Base-by-base conservation (phyloP, 2,888 invertebrate species). In the Idaea straminata region DNA sequence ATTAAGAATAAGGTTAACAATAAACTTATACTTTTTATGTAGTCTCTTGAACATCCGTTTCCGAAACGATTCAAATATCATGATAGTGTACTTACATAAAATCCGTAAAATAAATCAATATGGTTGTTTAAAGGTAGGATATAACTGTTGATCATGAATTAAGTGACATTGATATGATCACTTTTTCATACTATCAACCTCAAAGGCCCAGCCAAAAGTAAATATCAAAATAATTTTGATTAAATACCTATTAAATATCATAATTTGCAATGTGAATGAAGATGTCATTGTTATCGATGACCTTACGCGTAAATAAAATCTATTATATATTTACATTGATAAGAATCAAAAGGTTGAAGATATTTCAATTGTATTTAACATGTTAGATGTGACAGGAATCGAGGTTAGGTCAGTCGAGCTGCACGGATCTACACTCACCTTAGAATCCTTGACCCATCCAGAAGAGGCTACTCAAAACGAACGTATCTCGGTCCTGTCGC, bases 361-460 rank as follows among this genome's bases (percentile, higher is more conserved):
- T 71, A 69, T 74, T 67, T 71, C 74, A 74, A 72, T 81, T 85
- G 83, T 86, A 85, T 89, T 87, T 84, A 86, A 83, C 85, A 86
- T 82, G 84, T 83, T 82, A 82, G 83, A 84, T 72, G 75, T 81
- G 81, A 79, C 83, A 84, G 78, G 82, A 81, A 82, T 80, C 91
- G 89, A 91, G 91, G 91, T 84, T 89, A 89, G 88, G 87, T 87
- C 86, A 81, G 78, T 80, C 82, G 83, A 47, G 47, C 13, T 47
- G 85, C 83, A 82, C 84, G 86, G 88, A 90, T 89, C 85, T 86
- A 86, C 91, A 88, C 87, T 91, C 89, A 85, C 90, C 87, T 82
- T 77, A 75, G 81, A 80, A 92, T 91, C 92, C 92, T 92, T 92
- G 92, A 92, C 92, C 92, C 91, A 92, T 92, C 92, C 90, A 88